A percentile compares a stretch with the other conserved stretches of the same genome.
phyloP scores from a whole-genome alignment of 1,140 invertebrate genomes.

The Monochamus saltuarius region DNA sequence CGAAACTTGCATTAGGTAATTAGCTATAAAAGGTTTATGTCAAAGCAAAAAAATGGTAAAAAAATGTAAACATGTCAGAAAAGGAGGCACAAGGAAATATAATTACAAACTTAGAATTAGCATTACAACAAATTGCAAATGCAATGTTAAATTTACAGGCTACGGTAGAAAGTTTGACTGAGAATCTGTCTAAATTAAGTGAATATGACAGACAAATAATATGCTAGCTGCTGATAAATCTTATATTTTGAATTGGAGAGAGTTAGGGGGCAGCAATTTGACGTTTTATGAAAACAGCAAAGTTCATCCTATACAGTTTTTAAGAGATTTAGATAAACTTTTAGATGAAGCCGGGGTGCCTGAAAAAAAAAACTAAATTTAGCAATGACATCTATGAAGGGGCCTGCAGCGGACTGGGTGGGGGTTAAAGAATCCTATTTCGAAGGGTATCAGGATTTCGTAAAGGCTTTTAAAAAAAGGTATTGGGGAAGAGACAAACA shows the following conservation, averaged over 20 bases:
- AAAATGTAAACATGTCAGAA: too few relatives aligned
- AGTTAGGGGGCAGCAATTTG: constrained; percentile 7
- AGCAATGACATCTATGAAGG: constrained; percentile 1
- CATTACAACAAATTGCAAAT: too few relatives aligned
- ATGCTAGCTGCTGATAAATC: too few relatives aligned
- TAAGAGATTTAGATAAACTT: constrained; percentile 11
- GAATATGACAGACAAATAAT: too few relatives aligned
- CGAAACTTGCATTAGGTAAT: too few relatives aligned
- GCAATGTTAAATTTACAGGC: too few relatives aligned
- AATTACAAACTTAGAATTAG: too few relatives aligned
- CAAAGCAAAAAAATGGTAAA: too few relatives aligned
- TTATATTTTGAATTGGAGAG: constrained; percentile 17
- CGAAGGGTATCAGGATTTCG: constrained; percentile 2
- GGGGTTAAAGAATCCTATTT: constrained; percentile 2
- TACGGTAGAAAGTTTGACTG: too few relatives aligned
- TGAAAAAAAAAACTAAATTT: constrained; percentile 1
- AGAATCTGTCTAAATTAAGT: too few relatives aligned
- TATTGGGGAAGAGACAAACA: constrained; percentile 5
- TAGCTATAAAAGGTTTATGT: too few relatives aligned
- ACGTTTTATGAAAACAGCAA: constrained; percentile 4
- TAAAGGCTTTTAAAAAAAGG: constrained; percentile 1
- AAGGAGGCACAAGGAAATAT: too few relatives aligned
- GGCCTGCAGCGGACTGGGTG: constrained; percentile 6
- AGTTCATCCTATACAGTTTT: constrained; percentile 5
- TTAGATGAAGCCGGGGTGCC: constrained; percentile 14